Base-by-base conservation (phyloP, 2,888 invertebrate species). In the Diachrysia chrysitis region DNA sequence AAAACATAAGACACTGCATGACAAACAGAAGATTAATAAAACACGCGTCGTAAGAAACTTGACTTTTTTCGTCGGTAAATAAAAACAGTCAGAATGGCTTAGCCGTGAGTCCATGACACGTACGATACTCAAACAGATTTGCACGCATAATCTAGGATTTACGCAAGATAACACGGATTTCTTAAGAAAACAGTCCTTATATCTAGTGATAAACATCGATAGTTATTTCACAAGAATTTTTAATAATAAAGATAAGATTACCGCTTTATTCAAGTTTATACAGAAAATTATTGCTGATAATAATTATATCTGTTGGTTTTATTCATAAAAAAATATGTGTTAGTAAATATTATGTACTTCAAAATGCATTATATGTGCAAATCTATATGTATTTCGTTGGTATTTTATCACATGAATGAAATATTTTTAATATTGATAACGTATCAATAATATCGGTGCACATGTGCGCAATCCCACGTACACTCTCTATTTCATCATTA, bases 121-220 rank as follows among this genome's bases (percentile, higher is more conserved):
- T 42, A 42, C 7, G 16, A 25, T 16, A 16, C 25, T 54, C 6
- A 9, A 57, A 42, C 32, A 54, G 53, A 57, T 72, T 58, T 74
- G 54, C 17, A n/a, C 19, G 23, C 46, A 1, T 61, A 56, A 60
- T 54, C 23, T 53, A 53, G 37, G 14, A 72, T 32, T 63, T 55
- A 19, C 54, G 19, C 16, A 6, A 64, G 74, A 73, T 75, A 78
- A 64, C 56, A 62, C 56, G 68, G 73, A 73, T 73, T 77, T 56
- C 59, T 19, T 64, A 62, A 42, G 25, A 57, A 73, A 57, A 56
- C 48, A 19, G 17, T 54, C 64, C 63, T 64, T 61, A 46, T 54
- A 51, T 9, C 5, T 9, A 60, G 6, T 46, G 66, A 61, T 71
- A 76, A 60, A 48, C 19, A 17, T 32, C 23, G 29, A 72, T 72